A percentile compares a stretch with the other conserved stretches of the same genome.
Evolutionary conservation across 92 coral and sea anemone genomes (phyloP).

Genomic region (Chrysogorgia sp.): DNA sequence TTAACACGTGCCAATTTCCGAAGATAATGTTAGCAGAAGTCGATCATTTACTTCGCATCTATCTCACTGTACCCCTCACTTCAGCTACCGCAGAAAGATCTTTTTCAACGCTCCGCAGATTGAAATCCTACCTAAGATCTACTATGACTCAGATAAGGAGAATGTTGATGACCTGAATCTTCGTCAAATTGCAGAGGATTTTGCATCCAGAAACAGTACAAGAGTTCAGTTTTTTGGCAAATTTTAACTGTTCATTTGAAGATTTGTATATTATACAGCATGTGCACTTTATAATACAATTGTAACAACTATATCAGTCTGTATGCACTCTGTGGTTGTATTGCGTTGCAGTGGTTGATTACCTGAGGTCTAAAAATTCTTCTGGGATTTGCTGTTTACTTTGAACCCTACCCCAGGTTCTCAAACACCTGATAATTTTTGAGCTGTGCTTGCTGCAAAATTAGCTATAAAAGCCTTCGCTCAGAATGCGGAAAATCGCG

Average conservation of each 20-base stretch:
- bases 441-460: no score
- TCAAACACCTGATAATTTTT: no score
- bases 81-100: background rate
- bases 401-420: background rate
- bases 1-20: background rate
- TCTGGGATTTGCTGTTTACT: background rate
- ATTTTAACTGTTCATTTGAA: background rate
- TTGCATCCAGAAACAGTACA: background rate
- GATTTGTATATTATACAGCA: background rate
- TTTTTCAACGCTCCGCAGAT: background rate
- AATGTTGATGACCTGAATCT: conserved; percentile 2
- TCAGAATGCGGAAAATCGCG: no score
- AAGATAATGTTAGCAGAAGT: conserved; percentile 23
- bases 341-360: background rate
- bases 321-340: background rate
- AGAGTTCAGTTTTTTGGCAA: background rate
- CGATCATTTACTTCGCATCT: conserved; percentile 5
- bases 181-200: background rate
- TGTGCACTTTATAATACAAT: background rate
- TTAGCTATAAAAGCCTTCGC: no score
- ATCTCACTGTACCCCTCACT: conserved; percentile 13
- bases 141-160: background rate
- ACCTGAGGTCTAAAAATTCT: background rate
- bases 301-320: background rate
- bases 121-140: conserved; percentile 9